Conservation (phyloP, 2,888 invertebrate species). For the Apamea sordens region DNA sequence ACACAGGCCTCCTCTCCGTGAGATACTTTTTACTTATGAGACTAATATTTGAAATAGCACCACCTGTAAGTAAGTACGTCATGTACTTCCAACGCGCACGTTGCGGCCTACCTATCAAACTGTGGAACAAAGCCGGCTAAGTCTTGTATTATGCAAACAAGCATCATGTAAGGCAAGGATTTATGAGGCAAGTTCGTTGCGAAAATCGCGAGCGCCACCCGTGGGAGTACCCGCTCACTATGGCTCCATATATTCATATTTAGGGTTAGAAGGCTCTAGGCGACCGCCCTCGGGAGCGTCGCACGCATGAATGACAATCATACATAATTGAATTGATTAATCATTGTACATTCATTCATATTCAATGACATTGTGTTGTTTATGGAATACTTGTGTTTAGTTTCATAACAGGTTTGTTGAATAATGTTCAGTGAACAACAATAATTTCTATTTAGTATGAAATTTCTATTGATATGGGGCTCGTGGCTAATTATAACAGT, state of each 20-base stretch:
- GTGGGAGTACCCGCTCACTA: constrained; percentile 80
- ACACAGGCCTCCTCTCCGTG: background rate
- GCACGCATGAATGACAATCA: constrained; percentile 68
- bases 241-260: constrained; percentile 87
- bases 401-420: constrained; percentile 20
- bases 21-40: constrained; percentile 37
- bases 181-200: constrained; percentile 89
- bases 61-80: constrained; percentile 65
- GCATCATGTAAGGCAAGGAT: constrained; percentile 90
- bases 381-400: constrained; percentile 7
- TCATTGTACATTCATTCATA: constrained; percentile 64
- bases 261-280: constrained; percentile 74
- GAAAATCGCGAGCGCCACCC: constrained; percentile 83
- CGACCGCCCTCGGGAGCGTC: constrained; percentile 65
- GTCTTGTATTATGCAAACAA: constrained; percentile 90
- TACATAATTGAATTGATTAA: constrained; percentile 72
- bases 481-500: background rate
- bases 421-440: constrained; percentile 7
- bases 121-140: constrained; percentile 86
- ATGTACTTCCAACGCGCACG: constrained; percentile 71
- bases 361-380: constrained; percentile 14
- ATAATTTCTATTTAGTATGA: background rate
- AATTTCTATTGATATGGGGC: background rate
- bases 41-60: constrained; percentile 50
- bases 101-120: constrained; percentile 84